phyloP scores from a whole-genome alignment of 35 echinoderm and acorn worm species.

The Eucidaris tribuloides region DNA sequence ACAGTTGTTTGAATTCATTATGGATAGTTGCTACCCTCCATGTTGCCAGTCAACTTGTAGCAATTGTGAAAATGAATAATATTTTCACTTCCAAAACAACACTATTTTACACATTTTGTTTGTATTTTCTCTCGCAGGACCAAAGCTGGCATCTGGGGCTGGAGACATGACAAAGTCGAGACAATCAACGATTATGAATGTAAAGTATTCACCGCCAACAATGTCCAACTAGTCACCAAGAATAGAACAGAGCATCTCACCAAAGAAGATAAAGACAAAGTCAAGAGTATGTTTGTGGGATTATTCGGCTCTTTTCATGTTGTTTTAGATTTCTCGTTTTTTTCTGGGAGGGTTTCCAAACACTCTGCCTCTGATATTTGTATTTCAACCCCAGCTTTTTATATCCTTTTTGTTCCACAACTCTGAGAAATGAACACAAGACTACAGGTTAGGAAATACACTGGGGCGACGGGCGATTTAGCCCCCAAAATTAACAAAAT shows the following conservation, averaged over 20 bases:
- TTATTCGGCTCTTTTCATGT: neutral
- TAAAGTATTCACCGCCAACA: conserved; percentile 96
- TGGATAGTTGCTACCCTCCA: too few species aligned
- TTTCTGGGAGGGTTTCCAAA: neutral
- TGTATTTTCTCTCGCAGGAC: too few species aligned
- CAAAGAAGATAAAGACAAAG: conserved; percentile 97
- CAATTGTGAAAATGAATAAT: too few species aligned
- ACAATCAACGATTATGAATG: conserved; percentile 84
- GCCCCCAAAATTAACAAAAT: too few species aligned
- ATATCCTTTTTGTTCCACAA: neutral
- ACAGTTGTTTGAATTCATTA: too few species aligned
- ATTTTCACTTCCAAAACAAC: too few species aligned
- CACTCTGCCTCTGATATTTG: neutral
- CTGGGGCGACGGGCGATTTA: too few species aligned
- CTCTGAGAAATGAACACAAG: neutral
- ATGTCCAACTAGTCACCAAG: conserved; percentile 92
- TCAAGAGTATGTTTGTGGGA: conserved; percentile 45
- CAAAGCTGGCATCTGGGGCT: conserved; percentile 98
- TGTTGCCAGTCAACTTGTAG: too few species aligned
- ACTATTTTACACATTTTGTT: too few species aligned
- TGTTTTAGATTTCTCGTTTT: neutral
- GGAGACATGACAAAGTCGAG: conserved; percentile 95
- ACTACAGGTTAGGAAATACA: neutral
- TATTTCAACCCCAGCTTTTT: neutral
- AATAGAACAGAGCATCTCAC: conserved; percentile 96